phyloP scores from a whole-genome alignment of 2,888 invertebrate genomes.

The Drosophila mimica region DNA sequence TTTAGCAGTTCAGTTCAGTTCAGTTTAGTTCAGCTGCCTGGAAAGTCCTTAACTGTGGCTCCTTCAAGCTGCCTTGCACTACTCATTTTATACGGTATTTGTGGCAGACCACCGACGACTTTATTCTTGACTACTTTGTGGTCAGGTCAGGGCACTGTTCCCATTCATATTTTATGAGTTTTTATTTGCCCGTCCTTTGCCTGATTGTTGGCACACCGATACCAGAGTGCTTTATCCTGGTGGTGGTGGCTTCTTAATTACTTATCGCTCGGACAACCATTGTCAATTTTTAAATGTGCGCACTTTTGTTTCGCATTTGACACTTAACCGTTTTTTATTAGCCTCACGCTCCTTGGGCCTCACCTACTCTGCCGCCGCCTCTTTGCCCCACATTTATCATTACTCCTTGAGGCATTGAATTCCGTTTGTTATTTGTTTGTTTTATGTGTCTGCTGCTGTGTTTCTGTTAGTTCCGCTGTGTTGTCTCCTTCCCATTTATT shows the following conservation, averaged over 20 bases:
- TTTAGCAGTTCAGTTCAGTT: slow-evolving; percentile 49
- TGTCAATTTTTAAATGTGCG: slow-evolving; percentile 70
- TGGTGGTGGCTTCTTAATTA: slow-evolving; percentile 60
- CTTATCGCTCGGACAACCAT: slow-evolving; percentile 64
- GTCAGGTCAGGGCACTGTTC: slow-evolving; percentile 21
- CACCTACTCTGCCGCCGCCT: slow-evolving; percentile 12
- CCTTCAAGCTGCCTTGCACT: slow-evolving; percentile 27
- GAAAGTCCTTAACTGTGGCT: slow-evolving; percentile 30
- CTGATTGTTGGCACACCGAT: slow-evolving; percentile 55
- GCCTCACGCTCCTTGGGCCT: slow-evolving; percentile 21
- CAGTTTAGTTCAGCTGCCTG: slow-evolving; percentile 27
- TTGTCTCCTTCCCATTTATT: slow-evolving; percentile 32
- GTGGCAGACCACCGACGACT: slow-evolving; percentile 33
- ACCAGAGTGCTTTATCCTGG: slow-evolving; percentile 18
- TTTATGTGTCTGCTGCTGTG: slow-evolving; percentile 35
- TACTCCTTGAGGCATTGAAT: slow-evolving; percentile 20
- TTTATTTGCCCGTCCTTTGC: slow-evolving; percentile 57
- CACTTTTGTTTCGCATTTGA: slow-evolving; percentile 52
- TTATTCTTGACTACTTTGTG: slow-evolving; percentile 37
- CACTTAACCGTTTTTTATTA: slow-evolving; percentile 71
- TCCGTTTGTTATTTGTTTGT: slow-evolving; percentile 23
- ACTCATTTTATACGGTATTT: slow-evolving; percentile 49
- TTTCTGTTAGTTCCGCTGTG: slow-evolving; percentile 51
- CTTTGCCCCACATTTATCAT: slow-evolving; percentile 33
- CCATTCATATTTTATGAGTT: slow-evolving; percentile 58